A percentile compares a stretch with the other conserved stretches of the same genome.
phyloP scores from a whole-genome alignment of 2,888 invertebrate genomes.

The Polymixis flavicincta region DNA sequence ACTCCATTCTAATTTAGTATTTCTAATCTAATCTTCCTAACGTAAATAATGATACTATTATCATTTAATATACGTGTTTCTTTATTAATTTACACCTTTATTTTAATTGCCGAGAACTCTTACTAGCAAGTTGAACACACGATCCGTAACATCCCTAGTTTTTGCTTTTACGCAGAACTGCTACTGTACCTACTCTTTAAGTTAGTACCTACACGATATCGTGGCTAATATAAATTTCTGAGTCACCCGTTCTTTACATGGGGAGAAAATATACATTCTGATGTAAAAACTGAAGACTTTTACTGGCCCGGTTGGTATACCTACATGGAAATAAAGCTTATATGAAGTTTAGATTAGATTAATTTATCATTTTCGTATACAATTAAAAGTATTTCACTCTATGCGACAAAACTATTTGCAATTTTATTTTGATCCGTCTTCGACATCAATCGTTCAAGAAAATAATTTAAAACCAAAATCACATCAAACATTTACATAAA shows the following conservation, averaged over 20 bases:
- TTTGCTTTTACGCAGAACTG: conserved; percentile 40
- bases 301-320: not conserved
- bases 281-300: conserved; percentile 1
- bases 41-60: conserved; percentile 3
- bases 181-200: conserved; percentile 36
- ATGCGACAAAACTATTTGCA: not conserved
- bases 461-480: not conserved
- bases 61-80: conserved; percentile 1
- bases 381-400: not conserved
- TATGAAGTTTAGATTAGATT: not conserved
- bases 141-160: conserved; percentile 45
- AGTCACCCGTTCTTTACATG: conserved; percentile 9
- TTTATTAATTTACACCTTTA: conserved; percentile 17
- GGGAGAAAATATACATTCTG: not conserved
- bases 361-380: not conserved
- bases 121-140: conserved; percentile 48
- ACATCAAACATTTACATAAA: not conserved
- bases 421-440: not conserved
- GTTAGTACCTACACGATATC: conserved; percentile 5
- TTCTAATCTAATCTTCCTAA: not conserved
- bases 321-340: not conserved
- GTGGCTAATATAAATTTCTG: conserved; percentile 23
- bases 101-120: conserved; percentile 28
- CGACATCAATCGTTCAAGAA: not conserved
- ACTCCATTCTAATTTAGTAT: not conserved